Base-by-base conservation (phyloP, 2,888 invertebrate genomes). In the Monochamus alternatus region DNA sequence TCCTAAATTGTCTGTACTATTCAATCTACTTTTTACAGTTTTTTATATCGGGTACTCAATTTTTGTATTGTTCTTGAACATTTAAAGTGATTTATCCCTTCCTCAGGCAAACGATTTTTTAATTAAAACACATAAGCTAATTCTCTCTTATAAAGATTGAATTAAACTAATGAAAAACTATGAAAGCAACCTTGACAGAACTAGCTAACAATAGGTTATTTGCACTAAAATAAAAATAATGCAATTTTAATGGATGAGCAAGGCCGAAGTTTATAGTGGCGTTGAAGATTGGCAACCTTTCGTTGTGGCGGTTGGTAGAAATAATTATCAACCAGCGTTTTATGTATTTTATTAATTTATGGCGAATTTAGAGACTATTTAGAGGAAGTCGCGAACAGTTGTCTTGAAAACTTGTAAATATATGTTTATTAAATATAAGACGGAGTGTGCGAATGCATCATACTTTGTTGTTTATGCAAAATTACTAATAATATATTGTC, bases 201-300 rank as follows among this genome's bases (percentile, higher is more conserved):
- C 43, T 44, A 51, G 31, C 70, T 71, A 78, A 78, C 75, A 66
- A 76, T 75, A 77, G 47, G 76, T 70, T 78, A 74, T 78, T 67
- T 76, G 72, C 73, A 73, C 70, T 75, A 68, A 78, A 76, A 78
- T 73, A 70, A 65, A 76, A 69, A 79, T 79, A 76, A 78, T 76
- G 78, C 75, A 78, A 32, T 66, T 76, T 77, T 77, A 79, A 79
- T 79, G 75, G 74, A 73, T 66, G 73, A 47, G 31, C 79, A 79
- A 79, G 79, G 79, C 59, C 77, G 58, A 59, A 70, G 38, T 70
- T 75, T 74, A 68, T 68, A 59, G 70, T 72, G 62, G 93, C 93
- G 63, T 62, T 47, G 67, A 70, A 70, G 62, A 78, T 77, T 71
- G 43, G n/a, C 22, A 55, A 3, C 38, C 38, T 30, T 58, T 67